Evolutionary conservation across 2,797 vertebrate species (phyloP).

Genomic region (Lophotriccus pileatus): DNA sequence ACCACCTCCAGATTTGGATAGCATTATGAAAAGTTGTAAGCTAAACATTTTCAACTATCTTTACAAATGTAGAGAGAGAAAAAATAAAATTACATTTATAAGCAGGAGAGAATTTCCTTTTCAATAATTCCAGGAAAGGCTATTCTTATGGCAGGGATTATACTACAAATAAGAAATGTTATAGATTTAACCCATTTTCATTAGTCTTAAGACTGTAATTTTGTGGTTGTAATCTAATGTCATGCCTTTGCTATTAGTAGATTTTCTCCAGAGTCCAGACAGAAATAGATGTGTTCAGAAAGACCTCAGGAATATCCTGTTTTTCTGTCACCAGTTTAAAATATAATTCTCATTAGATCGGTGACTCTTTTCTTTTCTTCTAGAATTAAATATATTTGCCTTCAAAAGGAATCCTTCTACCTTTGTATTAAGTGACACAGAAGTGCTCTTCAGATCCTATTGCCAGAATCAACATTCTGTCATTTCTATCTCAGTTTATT

Average conservation of each 20-base stretch:
- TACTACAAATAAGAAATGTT: constrained; percentile 17
- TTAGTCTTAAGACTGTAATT: constrained; percentile 43
- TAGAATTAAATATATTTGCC: background rate
- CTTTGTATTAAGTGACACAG: background rate
- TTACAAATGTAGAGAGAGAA: background rate
- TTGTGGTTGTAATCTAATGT: constrained; percentile 61
- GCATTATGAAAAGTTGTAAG: background rate
- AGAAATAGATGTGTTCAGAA: constrained; percentile 20
- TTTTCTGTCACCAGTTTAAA: constrained; percentile 37
- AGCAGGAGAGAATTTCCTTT: constrained; percentile 33
- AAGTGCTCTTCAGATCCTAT: background rate
- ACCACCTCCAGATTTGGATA: background rate
- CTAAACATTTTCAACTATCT: background rate
- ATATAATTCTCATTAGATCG: background rate
- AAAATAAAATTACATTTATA: constrained; percentile 6
- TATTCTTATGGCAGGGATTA: constrained; percentile 37
- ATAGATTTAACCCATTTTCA: constrained; percentile 48
- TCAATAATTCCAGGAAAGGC: constrained; percentile 25
- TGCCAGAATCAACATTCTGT: background rate
- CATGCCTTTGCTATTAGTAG: constrained; percentile 57
- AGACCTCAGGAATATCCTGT: constrained; percentile 37
- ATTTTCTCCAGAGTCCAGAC: constrained; percentile 49
- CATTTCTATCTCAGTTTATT: background rate
- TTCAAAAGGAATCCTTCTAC: background rate
- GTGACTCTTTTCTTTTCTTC: background rate